A percentile compares a stretch with the other conserved stretches of the same genome.
Conservation (phyloP, 1,140 invertebrate genomes). For the Macrosteles quadrilineatus region DNA sequence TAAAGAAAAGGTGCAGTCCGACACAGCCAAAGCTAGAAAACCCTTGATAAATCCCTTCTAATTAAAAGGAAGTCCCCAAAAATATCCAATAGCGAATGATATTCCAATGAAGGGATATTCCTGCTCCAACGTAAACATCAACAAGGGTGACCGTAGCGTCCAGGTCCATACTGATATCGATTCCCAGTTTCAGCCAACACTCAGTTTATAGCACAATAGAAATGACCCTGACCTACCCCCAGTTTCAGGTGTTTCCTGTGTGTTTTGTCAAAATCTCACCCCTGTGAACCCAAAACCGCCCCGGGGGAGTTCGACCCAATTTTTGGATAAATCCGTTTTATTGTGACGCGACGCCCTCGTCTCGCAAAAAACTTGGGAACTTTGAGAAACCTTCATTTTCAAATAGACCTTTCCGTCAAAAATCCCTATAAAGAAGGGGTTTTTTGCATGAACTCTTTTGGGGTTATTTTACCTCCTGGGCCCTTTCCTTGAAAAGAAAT, state of each 20-base stretch:
- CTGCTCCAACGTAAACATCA: too few relatives aligned
- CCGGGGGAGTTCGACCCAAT: slow-evolving; percentile 24
- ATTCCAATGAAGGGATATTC: too few relatives aligned
- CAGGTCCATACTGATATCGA: background rate
- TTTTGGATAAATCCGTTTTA: slow-evolving; percentile 27
- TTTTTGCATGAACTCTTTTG: slow-evolving; percentile 9
- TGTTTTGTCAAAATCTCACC: slow-evolving; percentile 7
- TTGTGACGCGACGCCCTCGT: slow-evolving; percentile 20
- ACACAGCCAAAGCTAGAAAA: too few relatives aligned
- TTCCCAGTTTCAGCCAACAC: background rate
- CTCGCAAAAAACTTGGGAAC: slow-evolving; percentile 25
- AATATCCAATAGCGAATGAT: too few relatives aligned
- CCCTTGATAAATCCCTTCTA: too few relatives aligned
- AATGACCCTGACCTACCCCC: slow-evolving; percentile 22
- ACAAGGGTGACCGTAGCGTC: too few relatives aligned
- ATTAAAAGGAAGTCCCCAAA: too few relatives aligned
- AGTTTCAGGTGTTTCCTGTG: slow-evolving; percentile 27
- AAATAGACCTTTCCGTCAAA: background rate
- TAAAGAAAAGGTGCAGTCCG: too few relatives aligned
- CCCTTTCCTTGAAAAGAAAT: background rate
- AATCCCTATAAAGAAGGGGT: slow-evolving; percentile 1
- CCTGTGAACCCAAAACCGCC: slow-evolving; percentile 25
- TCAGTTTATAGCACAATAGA: background rate
- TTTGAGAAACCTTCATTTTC: slow-evolving; percentile 16
- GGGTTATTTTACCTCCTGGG: background rate